These are phyloP conservation scores for Ploceus nigricollis DNA, from an alignment of 2,113 vertebrate genomes.

Conservation along the genomic window DNA sequence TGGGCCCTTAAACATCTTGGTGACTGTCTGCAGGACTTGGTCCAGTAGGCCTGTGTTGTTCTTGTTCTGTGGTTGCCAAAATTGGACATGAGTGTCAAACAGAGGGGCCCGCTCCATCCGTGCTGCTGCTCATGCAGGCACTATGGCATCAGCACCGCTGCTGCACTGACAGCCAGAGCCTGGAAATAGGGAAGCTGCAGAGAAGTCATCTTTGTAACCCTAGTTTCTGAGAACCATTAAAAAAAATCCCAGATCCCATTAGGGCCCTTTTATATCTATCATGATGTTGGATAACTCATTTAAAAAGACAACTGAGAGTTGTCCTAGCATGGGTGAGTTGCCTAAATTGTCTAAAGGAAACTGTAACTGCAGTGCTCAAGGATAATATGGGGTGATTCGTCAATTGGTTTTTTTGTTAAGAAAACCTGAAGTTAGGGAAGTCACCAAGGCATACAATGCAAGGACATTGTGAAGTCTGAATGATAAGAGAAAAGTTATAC, in stretches of 20 bases:
- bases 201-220: not conserved
- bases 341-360: not conserved
- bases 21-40: not conserved
- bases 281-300: not conserved
- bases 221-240: not conserved
- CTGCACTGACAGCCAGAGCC: not conserved
- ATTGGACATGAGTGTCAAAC: fast-evolving
- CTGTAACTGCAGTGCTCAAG: not conserved
- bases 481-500: not conserved
- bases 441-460: not conserved
- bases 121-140: not conserved
- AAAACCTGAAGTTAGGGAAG: not conserved
- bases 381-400: not conserved
- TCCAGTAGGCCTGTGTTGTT: too few relatives aligned
- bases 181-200: not conserved
- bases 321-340: not conserved
- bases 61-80: not conserved
- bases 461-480: not conserved
- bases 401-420: not conserved
- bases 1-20: not conserved
- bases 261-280: not conserved
- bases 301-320: not conserved
- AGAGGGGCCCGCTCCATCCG: not conserved
- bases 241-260: not conserved
- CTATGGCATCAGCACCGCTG: not conserved